Evolutionary conservation across 2,113 vertebrate species (phyloP).

Genomic region (Tragelaphus buxtoni): DNA sequence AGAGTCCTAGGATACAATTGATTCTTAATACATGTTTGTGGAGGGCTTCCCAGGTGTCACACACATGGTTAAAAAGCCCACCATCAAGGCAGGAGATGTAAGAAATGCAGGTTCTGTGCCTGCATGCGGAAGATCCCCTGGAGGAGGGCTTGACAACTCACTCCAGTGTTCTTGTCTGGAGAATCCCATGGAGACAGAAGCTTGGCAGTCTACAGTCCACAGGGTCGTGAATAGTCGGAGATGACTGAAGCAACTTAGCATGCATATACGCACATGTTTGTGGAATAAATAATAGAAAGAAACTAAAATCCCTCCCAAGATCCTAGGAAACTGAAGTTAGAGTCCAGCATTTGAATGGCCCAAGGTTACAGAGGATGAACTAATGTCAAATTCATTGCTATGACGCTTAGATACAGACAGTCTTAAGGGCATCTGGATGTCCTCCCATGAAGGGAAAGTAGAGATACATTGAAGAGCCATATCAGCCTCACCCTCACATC

Average conservation of each 20-base stretch:
- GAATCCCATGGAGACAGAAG: neutral
- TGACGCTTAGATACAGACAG: neutral
- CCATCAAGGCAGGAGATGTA: neutral
- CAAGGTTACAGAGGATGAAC: neutral
- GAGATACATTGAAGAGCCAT: neutral
- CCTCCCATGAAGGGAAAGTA: neutral
- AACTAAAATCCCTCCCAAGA: neutral
- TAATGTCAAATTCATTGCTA: neutral
- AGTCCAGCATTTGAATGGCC: neutral
- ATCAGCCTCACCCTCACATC: too few species aligned
- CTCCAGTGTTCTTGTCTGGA: neutral
- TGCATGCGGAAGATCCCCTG: neutral
- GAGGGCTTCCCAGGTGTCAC: neutral
- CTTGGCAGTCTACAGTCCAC: neutral
- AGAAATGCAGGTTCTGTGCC: neutral
- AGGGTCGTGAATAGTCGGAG: neutral
- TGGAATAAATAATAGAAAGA: neutral
- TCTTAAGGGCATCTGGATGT: neutral
- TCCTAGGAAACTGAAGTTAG: neutral
- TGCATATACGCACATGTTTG: neutral
- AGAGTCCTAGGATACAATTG: neutral
- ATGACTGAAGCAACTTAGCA: neutral
- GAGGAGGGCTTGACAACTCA: neutral
- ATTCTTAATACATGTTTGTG: neutral
- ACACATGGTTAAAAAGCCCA: neutral